phyloP scores from a whole-genome alignment of 2,888 invertebrate genomes.

The Melanophora roralis region DNA sequence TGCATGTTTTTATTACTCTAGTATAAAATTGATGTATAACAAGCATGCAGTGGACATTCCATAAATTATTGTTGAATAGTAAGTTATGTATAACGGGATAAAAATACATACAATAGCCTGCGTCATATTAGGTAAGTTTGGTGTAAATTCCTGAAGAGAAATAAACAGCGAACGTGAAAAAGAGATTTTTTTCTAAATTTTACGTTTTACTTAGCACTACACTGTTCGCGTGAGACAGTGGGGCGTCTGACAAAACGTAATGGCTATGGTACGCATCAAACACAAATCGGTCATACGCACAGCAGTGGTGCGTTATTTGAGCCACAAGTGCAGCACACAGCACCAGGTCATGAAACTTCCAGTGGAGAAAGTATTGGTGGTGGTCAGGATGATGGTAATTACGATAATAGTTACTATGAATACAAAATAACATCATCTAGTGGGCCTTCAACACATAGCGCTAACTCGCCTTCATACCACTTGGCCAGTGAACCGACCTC shows the following conservation, averaged over 20 bases:
- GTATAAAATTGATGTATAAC: constrained; percentile 62
- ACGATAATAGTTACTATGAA: constrained; percentile 59
- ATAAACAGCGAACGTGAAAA: too few species aligned
- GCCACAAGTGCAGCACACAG: constrained; percentile 57
- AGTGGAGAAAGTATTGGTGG: constrained; percentile 37
- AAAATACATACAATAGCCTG: constrained; percentile 48
- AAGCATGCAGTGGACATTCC: constrained; percentile 60
- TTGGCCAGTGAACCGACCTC: constrained; percentile 43
- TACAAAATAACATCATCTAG: constrained; percentile 52
- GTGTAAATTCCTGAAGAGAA: neutral
- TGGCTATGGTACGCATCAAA: constrained; percentile 69
- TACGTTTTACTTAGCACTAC: constrained; percentile 41
- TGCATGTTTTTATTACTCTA: constrained; percentile 32
- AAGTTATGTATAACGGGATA: constrained; percentile 58
- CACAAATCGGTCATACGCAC: constrained; percentile 63
- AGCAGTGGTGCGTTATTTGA: constrained; percentile 49
- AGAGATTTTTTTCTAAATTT: constrained; percentile 1
- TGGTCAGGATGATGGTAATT: constrained; percentile 43
- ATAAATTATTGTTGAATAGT: constrained; percentile 60
- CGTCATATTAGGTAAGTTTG: constrained; percentile 61
- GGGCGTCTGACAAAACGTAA: constrained; percentile 71
- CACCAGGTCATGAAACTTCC: constrained; percentile 60
- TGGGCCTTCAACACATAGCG: neutral
- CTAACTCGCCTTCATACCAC: constrained; percentile 25
- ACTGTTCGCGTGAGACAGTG: constrained; percentile 63